Percentiles rank a stretch among this genome's conserved stretches.
phyloP scores from a whole-genome alignment of 2,888 invertebrate genomes.

The Nomada ruficornis region DNA sequence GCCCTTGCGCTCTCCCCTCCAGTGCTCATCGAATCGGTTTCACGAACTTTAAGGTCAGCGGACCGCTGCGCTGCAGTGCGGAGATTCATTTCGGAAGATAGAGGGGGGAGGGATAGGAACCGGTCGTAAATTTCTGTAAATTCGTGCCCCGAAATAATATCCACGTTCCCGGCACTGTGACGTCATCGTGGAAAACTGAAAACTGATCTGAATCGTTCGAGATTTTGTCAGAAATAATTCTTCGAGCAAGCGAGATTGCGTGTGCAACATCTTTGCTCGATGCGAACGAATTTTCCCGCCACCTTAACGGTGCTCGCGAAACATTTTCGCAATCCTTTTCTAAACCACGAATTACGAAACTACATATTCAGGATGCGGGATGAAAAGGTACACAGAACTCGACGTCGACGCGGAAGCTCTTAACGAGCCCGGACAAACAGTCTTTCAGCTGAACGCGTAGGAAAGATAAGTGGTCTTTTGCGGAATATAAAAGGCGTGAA shows the following conservation, averaged over 20 bases:
- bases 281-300: background rate
- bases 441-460: background rate
- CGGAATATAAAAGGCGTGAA: slow-evolving; percentile 29
- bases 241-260: background rate
- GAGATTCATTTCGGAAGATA: slow-evolving; percentile 59
- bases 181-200: background rate
- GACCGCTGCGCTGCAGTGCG: slow-evolving; percentile 20
- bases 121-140: slow-evolving; percentile 62
- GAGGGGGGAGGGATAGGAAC: slow-evolving; percentile 24
- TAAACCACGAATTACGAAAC: slow-evolving; percentile 9
- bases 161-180: slow-evolving; percentile 5
- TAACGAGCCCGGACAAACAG: slow-evolving; percentile 19
- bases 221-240: background rate
- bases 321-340: background rate
- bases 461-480: slow-evolving; percentile 13
- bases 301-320: background rate
- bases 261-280: background rate
- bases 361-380: slow-evolving; percentile 8
- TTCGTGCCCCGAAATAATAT: slow-evolving; percentile 54
- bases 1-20: background rate
- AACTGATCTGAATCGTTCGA: background rate
- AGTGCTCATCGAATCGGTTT: slow-evolving; percentile 54
- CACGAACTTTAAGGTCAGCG: slow-evolving; percentile 46
- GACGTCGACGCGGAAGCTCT: background rate
- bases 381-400: slow-evolving; percentile 11